Conservation (phyloP, 2,888 invertebrate genomes). For the Empis stercorea region DNA sequence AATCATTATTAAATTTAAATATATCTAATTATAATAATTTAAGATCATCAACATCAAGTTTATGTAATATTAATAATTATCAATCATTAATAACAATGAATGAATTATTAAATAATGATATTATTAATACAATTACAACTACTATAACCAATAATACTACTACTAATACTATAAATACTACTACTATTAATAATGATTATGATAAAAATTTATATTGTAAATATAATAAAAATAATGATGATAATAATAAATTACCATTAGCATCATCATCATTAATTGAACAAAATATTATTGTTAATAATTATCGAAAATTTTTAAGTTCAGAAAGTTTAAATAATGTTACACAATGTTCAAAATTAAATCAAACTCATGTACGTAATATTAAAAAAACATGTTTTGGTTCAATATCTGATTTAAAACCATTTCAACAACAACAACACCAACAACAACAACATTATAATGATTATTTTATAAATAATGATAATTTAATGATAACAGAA, state of each 20-base stretch:
- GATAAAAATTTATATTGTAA: not conserved
- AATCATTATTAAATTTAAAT: slow-evolving; percentile 33
- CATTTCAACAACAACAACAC: slow-evolving; percentile 12
- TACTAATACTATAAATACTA: not conserved
- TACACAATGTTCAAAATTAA: slow-evolving; percentile 26
- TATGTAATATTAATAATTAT: slow-evolving; percentile 30
- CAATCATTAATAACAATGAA: not conserved
- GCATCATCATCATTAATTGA: not conserved
- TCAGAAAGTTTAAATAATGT: slow-evolving; percentile 28
- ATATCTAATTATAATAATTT: slow-evolving; percentile 41
- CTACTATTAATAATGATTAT: not conserved
- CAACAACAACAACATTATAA: slow-evolving; percentile 6
- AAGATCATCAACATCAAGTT: slow-evolving; percentile 38
- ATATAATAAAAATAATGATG: not conserved
- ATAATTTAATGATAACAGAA: not conserved
- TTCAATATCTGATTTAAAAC: slow-evolving; percentile 36
- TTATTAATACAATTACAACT: too few species aligned
- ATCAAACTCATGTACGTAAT: slow-evolving; percentile 22
- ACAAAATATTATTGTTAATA: not conserved
- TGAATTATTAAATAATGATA: too few species aligned
- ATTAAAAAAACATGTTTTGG: slow-evolving; percentile 30
- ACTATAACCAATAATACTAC: not conserved
- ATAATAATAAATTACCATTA: not conserved
- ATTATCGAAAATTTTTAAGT: slow-evolving; percentile 28
- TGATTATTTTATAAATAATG: slow-evolving; percentile 2